Base-by-base conservation (phyloP, 2,113 vertebrate genomes). In the Murina feae region DNA sequence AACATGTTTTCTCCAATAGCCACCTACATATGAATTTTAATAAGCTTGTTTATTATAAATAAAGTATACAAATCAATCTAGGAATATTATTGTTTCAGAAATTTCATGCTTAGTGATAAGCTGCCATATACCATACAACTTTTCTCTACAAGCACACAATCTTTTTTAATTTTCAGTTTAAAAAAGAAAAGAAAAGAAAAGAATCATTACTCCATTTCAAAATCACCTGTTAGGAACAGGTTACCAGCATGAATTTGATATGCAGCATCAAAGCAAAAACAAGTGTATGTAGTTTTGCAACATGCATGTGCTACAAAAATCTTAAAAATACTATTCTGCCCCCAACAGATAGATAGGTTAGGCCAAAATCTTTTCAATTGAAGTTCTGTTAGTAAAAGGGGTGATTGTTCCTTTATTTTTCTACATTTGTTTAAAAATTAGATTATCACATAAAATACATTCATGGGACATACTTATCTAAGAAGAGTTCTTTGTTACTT, bases 11-110 rank as follows among this genome's bases (percentile, higher is more conserved):
- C 86, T 91, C 18, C 55, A 87, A 12, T 76, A 65, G 23, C 42
- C n/a, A 69, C 32, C 23, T 85, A 39, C 78, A 79, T 72, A 66
- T 75, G 21, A 89, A 88, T 63, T 76, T 86, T 88, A 87, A 81
- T 90, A 92, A 83, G 44, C 23, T 78, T 30, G 10, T 86, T 92
- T 92, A 44, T 87, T 90, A 37, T 90, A 87, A 93, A 92, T 89
- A 63, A 93, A 86, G 20, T 68, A 81, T 87, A 17, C 6, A 82
- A 60, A 58, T 91, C 39, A 86, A 93, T 42, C 71, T 47, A 89
- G 5, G 35, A 89, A 65, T 78, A 60, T 6, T 51, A 58, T 72
- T 96, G 39, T 96, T 92, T 91, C 35, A 90, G 75, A 94, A 94
- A 85, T 86, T 68, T 87, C 9, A 44, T 89, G 58, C 44, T 72